A percentile compares a stretch with the other conserved stretches of the same genome.
phyloP scores from a whole-genome alignment of 2,113 vertebrate species.

The Pipra filicauda region DNA sequence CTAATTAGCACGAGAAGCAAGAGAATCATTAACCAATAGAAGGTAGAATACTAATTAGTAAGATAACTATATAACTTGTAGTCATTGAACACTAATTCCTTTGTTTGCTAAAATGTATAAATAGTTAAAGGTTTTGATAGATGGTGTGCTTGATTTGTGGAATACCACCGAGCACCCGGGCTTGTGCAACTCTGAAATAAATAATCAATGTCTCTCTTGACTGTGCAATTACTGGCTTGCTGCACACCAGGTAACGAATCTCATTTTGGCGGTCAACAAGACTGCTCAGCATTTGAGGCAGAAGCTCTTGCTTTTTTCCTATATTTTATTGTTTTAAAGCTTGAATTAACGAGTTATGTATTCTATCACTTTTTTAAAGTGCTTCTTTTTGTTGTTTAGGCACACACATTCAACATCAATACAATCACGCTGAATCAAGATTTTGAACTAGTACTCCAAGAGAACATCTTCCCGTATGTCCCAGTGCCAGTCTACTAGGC shows the following conservation, averaged over 20 bases:
- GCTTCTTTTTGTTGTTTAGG: not conserved
- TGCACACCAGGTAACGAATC: not conserved
- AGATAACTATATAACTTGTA: not conserved
- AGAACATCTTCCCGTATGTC: not conserved
- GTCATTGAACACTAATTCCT: not conserved
- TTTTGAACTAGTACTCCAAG: not conserved
- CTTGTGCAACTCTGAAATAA: not conserved
- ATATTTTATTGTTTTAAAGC: not conserved
- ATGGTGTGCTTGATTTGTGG: not conserved
- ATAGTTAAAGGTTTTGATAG: not conserved
- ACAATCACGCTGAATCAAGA: not conserved
- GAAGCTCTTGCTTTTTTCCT: not conserved
- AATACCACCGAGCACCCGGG: not conserved
- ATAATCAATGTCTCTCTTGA: not conserved
- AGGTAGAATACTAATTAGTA: not conserved
- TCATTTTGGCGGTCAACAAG: not conserved
- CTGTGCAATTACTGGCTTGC: not conserved
- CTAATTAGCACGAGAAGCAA: not conserved
- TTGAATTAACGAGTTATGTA: not conserved
- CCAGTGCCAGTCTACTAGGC: not conserved
- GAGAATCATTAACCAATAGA: not conserved
- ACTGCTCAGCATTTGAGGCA: not conserved
- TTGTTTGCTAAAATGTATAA: not conserved
- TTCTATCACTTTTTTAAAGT: not conserved
- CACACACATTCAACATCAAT: not conserved